Evolutionary conservation across 2,797 vertebrate genomes (phyloP).

Genomic region (Acrocephalus scirpaceus): DNA sequence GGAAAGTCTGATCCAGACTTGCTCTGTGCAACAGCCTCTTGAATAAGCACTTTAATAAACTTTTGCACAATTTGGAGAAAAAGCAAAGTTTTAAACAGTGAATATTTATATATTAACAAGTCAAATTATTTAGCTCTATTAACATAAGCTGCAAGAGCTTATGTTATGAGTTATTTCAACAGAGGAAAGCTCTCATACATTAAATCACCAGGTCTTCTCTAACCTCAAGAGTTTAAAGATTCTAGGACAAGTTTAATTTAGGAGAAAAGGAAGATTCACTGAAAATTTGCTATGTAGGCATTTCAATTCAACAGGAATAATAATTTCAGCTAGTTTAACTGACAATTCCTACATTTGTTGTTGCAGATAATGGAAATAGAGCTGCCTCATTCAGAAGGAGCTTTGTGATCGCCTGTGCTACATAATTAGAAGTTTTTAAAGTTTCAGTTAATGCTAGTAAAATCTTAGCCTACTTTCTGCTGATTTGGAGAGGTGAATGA

Average conservation of each 20-base stretch:
- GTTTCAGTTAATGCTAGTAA: neutral
- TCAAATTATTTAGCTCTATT: neutral
- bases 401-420: neutral
- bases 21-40: conserved; percentile 75
- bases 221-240: neutral
- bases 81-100: neutral
- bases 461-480: neutral
- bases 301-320: neutral
- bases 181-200: neutral
- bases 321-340: neutral
- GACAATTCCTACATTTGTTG: neutral
- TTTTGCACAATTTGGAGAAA: conserved; percentile 64
- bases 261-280: neutral
- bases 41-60: conserved; percentile 91
- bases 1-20: conserved; percentile 62
- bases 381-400: neutral
- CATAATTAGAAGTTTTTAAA: neutral
- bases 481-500: neutral
- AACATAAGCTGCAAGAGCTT: neutral
- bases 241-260: neutral
- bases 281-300: neutral
- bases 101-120: neutral
- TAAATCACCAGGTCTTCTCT: neutral
- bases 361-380: neutral
- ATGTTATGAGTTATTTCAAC: neutral